These are phyloP conservation scores for Podocnemis expansa DNA, from an alignment of 2,113 vertebrate genomes.

Conservation along the genomic window DNA sequence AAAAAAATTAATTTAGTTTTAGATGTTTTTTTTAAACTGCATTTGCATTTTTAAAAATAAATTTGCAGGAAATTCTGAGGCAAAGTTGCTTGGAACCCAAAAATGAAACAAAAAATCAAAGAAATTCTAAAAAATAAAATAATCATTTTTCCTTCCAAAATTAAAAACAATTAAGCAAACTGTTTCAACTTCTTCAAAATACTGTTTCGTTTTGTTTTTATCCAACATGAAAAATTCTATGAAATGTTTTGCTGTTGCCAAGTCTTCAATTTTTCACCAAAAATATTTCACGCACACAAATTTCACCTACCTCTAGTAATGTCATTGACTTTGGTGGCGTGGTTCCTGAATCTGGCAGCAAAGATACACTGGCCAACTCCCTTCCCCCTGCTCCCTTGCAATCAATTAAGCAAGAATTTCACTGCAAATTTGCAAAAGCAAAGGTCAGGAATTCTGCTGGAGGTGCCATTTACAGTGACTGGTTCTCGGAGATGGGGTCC, in stretches of 20 bases:
- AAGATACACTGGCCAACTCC: not conserved
- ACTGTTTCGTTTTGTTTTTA: too few species aligned
- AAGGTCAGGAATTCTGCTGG: not conserved
- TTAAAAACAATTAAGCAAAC: too few species aligned
- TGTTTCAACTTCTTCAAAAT: not conserved
- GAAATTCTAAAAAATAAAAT: not conserved
- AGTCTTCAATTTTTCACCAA: not conserved
- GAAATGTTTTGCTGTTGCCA: not conserved
- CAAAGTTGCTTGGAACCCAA: not conserved
- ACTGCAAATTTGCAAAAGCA: not conserved
- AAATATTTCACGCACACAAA: not conserved
- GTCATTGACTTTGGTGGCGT: not conserved
- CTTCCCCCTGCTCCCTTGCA: too few species aligned
- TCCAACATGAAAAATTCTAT: not conserved
- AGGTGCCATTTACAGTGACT: not conserved
- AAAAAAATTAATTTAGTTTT: not conserved
- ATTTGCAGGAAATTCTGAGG: not conserved
- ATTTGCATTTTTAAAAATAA: not conserved
- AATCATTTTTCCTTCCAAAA: too few species aligned
- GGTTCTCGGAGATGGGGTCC: too few species aligned
- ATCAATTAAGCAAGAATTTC: not conserved
- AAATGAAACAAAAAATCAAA: not conserved
- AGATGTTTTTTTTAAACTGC: not conserved
- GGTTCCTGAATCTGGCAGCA: not conserved
- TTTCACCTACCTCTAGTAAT: not conserved